Percentiles rank a stretch among this genome's conserved stretches.
Conservation (phyloP, 2,888 invertebrate genomes). For the Zhuqinia jingwanae region DNA sequence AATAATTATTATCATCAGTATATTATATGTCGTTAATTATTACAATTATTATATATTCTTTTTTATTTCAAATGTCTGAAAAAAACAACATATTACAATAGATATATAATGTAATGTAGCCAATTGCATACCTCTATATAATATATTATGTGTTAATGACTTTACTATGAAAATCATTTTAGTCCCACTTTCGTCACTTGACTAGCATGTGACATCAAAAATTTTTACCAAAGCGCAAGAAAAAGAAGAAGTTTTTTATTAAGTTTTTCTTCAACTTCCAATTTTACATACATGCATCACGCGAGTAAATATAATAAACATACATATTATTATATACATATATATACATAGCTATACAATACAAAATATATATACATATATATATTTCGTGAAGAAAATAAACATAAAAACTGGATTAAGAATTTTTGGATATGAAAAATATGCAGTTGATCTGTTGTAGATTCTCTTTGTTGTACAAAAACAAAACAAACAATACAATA, state of each 20-base stretch:
- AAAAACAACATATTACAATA: slow-evolving; percentile 15
- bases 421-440: not conserved
- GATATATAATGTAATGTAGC: not conserved
- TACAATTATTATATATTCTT: not conserved
- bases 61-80: slow-evolving; percentile 1
- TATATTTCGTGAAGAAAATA: slow-evolving; percentile 38
- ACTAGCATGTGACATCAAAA: not conserved
- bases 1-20: slow-evolving; percentile 8
- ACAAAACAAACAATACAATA: too few relatives aligned
- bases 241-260: slow-evolving; percentile 13
- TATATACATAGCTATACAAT: not conserved
- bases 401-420: slow-evolving; percentile 2
- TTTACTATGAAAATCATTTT: not conserved
- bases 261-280: slow-evolving; percentile 26
- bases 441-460: slow-evolving; percentile 72
- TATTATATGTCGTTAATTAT: slow-evolving; percentile 4
- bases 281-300: slow-evolving; percentile 34
- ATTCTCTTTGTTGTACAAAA: slow-evolving; percentile 68
- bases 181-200: slow-evolving; percentile 30
- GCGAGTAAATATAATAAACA: slow-evolving; percentile 5
- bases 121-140: not conserved
- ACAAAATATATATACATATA: not conserved
- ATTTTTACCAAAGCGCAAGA: slow-evolving; percentile 29
- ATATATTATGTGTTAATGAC: slow-evolving; percentile 3
- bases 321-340: not conserved